These are phyloP conservation scores for Phaonia tiefii DNA, from an alignment of 2,888 invertebrate genomes.

Conservation along the genomic window DNA sequence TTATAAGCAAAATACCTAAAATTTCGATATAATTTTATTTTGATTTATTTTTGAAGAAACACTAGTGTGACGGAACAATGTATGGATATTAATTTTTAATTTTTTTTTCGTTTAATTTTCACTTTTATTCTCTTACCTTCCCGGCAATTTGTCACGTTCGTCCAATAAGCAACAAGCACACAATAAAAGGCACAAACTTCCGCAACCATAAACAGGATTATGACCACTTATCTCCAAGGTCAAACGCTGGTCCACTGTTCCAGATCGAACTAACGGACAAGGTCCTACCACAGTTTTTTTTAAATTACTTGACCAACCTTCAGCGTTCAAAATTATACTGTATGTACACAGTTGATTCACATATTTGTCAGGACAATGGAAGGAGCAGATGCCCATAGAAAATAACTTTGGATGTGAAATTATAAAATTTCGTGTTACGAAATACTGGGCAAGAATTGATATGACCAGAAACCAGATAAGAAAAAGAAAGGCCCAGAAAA, in stretches of 20 bases:
- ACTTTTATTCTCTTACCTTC: constrained; percentile 44
- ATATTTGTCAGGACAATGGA: constrained; percentile 43
- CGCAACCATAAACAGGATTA: constrained; percentile 65
- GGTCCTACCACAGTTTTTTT: neutral
- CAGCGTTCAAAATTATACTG: constrained; percentile 63
- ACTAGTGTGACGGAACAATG: too few relatives aligned
- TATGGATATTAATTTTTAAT: too few relatives aligned
- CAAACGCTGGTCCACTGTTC: constrained; percentile 18
- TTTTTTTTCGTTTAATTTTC: neutral
- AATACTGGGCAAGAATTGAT: constrained; percentile 55
- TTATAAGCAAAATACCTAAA: too few relatives aligned
- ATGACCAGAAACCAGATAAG: constrained; percentile 66
- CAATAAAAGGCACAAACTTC: constrained; percentile 56
- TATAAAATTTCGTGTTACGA: constrained; percentile 50
- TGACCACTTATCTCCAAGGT: constrained; percentile 57
- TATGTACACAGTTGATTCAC: constrained; percentile 57
- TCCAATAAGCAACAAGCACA: constrained; percentile 61
- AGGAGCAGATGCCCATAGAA: constrained; percentile 62
- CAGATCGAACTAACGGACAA: neutral
- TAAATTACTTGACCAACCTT: constrained; percentile 60
- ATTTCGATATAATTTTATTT: too few relatives aligned
- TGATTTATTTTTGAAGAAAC: too few relatives aligned
- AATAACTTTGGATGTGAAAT: constrained; percentile 57
- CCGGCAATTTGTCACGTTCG: constrained; percentile 61
- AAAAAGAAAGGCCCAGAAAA: constrained; percentile 45